phyloP scores from a whole-genome alignment of 2,113 vertebrate genomes.

The Pseudorectes ferrugineus region DNA sequence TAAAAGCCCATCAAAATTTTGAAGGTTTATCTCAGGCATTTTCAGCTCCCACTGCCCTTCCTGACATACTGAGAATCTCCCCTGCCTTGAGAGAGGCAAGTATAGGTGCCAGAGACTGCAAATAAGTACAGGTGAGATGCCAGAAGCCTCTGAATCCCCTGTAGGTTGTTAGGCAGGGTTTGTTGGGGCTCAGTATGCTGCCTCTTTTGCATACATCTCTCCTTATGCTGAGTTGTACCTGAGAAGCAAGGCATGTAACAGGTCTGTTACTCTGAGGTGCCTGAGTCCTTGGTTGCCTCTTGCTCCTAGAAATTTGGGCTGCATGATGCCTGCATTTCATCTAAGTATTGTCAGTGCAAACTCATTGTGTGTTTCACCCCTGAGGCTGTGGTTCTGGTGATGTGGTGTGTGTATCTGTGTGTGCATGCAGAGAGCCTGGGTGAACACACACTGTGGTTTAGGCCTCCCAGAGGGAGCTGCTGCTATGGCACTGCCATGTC shows the following conservation, averaged over 20 bases:
- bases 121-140: neutral
- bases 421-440: neutral
- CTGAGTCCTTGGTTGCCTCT: neutral
- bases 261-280: neutral
- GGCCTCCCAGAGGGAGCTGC: neutral
- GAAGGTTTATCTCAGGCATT: neutral
- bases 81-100: neutral
- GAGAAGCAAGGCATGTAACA: neutral
- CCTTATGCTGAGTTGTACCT: neutral
- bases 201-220: neutral
- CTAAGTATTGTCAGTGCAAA: neutral
- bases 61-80: neutral
- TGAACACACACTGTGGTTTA: accelerated
- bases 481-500: neutral
- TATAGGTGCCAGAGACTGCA: neutral
- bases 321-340: neutral
- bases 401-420: too few relatives aligned
- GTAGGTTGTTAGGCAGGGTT: neutral
- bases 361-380: neutral
- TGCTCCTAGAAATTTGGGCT: neutral
- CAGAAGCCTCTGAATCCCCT: neutral
- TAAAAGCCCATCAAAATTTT: neutral
- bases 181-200: neutral
- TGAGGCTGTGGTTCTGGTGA: conserved; percentile 22
- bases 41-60: neutral